phyloP scores from a whole-genome alignment of 2,113 vertebrate genomes.

The Periophthalmus modestus region DNA sequence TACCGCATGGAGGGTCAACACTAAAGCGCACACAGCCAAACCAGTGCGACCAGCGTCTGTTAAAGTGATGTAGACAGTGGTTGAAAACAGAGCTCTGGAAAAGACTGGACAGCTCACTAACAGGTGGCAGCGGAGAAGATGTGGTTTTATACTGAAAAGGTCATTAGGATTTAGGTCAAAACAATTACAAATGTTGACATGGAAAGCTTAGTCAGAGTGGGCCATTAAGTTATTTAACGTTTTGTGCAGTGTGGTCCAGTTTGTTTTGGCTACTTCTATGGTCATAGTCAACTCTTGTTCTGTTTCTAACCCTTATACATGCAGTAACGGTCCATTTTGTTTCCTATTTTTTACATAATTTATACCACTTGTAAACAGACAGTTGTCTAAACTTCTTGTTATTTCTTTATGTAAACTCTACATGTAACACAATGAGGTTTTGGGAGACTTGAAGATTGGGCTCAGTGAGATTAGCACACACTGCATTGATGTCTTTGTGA shows the following conservation, averaged over 20 bases:
- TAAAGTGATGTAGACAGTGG: slow-evolving; percentile 67
- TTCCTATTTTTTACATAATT: not conserved
- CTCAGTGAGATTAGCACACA: slow-evolving; percentile 65
- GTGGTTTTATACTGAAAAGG: slow-evolving; percentile 46
- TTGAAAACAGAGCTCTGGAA: slow-evolving; percentile 46
- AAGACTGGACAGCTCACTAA: slow-evolving; percentile 32
- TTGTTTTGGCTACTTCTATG: not conserved
- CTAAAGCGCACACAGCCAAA: slow-evolving; percentile 62
- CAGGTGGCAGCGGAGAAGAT: slow-evolving; percentile 55
- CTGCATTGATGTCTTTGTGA: slow-evolving; percentile 52
- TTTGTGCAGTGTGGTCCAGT: not conserved
- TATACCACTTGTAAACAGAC: not conserved
- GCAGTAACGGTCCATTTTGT: not conserved
- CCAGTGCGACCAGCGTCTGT: slow-evolving; percentile 66
- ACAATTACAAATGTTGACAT: slow-evolving; percentile 21
- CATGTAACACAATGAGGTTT: slow-evolving; percentile 24
- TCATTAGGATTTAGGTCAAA: slow-evolving; percentile 53
- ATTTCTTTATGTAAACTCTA: not conserved
- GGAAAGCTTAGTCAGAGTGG: not conserved
- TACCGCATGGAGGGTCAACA: slow-evolving; percentile 72
- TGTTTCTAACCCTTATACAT: not conserved
- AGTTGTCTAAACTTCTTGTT: not conserved
- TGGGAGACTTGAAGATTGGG: slow-evolving; percentile 62
- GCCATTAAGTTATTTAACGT: not conserved
- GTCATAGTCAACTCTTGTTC: no score